phyloP scores from a whole-genome alignment of 2,797 vertebrate species.

The Hirundo rustica region DNA sequence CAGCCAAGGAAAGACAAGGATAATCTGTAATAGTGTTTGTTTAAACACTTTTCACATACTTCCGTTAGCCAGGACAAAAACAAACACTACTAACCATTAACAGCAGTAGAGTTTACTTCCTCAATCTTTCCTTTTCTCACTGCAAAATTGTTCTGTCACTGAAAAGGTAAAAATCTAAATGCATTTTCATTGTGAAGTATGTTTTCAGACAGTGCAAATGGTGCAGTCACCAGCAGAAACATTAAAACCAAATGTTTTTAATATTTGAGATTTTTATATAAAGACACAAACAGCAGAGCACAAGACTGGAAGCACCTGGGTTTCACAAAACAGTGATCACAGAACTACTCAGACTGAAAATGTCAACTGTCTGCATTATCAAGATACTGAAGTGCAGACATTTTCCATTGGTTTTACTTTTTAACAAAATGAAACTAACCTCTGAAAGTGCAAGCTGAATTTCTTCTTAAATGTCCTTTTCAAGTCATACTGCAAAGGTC shows the following conservation, averaged over 20 bases:
- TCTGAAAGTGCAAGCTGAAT: not conserved
- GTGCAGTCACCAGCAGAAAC: not conserved
- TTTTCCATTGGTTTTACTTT: not conserved
- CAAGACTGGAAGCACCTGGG: not conserved
- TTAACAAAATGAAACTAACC: not conserved
- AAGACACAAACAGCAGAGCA: not conserved
- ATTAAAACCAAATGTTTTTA: not conserved
- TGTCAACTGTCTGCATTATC: not conserved
- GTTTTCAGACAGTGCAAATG: not conserved
- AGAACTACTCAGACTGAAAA: not conserved
- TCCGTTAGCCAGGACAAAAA: not conserved
- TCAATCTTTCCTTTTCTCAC: constrained; percentile 19
- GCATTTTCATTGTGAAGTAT: not conserved
- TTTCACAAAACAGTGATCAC: not conserved
- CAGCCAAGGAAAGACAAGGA: not conserved
- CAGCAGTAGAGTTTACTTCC: not conserved
- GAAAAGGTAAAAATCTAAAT: constrained; percentile 39
- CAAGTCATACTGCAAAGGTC: not conserved
- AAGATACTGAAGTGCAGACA: not conserved
- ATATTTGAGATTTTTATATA: not conserved
- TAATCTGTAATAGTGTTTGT: not conserved
- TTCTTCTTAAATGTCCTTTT: not conserved
- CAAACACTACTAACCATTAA: not conserved
- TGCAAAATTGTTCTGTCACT: constrained; percentile 29
- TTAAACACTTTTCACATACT: not conserved